phyloP scores from a whole-genome alignment of 2,888 invertebrate genomes.

The Anticlea derivata region DNA sequence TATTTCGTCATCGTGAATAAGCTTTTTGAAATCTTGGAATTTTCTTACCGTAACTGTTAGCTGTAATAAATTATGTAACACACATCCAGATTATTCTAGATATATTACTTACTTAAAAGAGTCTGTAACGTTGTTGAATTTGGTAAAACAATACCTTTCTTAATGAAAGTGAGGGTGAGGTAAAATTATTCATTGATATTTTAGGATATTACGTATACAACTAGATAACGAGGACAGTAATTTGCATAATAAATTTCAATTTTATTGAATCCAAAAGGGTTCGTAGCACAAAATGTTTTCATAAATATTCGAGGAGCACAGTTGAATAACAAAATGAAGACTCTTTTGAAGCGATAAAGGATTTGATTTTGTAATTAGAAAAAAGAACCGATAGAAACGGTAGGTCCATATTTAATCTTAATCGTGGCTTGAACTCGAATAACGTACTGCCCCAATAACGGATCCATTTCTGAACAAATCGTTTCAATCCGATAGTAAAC shows the following conservation, averaged over 20 bases:
- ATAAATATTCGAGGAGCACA: conserved; percentile 33
- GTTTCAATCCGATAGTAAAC: conserved; percentile 58
- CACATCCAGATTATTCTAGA: no score
- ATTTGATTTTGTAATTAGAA: neutral
- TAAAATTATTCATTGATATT: conserved; percentile 36
- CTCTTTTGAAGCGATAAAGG: neutral
- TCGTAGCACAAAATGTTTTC: conserved; percentile 32
- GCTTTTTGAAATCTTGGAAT: neutral
- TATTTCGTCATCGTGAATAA: conserved; percentile 28
- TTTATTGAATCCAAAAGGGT: conserved; percentile 38
- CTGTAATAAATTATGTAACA: no score
- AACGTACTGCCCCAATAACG: conserved; percentile 31
- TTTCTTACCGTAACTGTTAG: no score
- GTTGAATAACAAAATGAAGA: conserved; percentile 10
- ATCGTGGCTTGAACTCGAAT: conserved; percentile 4
- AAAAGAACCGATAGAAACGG: no score
- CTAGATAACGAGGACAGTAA: conserved; percentile 37
- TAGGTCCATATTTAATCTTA: neutral
- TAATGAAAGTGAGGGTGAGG: conserved; percentile 27
- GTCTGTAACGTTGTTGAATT: conserved; percentile 2
- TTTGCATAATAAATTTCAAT: conserved; percentile 40
- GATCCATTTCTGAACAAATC: conserved; percentile 35
- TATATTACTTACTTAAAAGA: no score
- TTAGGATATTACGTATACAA: conserved; percentile 33
- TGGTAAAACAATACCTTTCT: conserved; percentile 19